These are phyloP conservation scores for Tanytarsus gracilentus DNA, from an alignment of 2,888 invertebrate genomes.

Conservation along the genomic window DNA sequence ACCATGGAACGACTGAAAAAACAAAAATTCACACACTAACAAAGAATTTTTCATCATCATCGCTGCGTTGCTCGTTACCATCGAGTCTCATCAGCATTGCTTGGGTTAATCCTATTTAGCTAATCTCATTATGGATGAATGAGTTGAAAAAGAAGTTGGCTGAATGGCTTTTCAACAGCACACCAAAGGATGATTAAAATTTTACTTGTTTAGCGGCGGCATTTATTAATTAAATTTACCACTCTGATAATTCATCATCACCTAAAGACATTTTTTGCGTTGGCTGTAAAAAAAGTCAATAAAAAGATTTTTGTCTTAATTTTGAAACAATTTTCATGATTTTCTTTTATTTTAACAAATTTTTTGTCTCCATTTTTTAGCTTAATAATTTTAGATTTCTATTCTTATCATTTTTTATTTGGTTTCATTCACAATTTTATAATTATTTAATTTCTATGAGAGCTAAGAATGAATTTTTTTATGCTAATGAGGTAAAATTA, in stretches of 20 bases:
- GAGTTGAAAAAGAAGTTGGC: too few species aligned
- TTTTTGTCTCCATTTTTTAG: background rate
- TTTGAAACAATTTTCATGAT: conserved; percentile 4
- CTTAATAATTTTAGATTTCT: background rate
- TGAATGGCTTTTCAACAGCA: too few species aligned
- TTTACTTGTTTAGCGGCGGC: too few species aligned
- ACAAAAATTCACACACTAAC: background rate
- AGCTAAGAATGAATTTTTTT: background rate
- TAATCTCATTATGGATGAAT: conserved; percentile 7
- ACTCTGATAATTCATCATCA: background rate
- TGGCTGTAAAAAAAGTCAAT: background rate
- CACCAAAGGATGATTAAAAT: too few species aligned
- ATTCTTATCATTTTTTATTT: background rate
- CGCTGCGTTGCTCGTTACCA: background rate
- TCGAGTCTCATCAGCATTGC: background rate
- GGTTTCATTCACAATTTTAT: background rate
- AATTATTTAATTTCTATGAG: background rate
- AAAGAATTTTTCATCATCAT: background rate
- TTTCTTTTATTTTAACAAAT: conserved; percentile 4
- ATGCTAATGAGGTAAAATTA: conserved; percentile 14
- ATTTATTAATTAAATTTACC: too few species aligned
- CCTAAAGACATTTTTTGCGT: background rate
- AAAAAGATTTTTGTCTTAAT: background rate
- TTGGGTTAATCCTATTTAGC: conserved; percentile 19
- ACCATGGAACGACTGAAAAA: background rate